Evolutionary conservation across 1,140 invertebrate genomes (phyloP).

Genomic region (Papilio aristodemus): DNA sequence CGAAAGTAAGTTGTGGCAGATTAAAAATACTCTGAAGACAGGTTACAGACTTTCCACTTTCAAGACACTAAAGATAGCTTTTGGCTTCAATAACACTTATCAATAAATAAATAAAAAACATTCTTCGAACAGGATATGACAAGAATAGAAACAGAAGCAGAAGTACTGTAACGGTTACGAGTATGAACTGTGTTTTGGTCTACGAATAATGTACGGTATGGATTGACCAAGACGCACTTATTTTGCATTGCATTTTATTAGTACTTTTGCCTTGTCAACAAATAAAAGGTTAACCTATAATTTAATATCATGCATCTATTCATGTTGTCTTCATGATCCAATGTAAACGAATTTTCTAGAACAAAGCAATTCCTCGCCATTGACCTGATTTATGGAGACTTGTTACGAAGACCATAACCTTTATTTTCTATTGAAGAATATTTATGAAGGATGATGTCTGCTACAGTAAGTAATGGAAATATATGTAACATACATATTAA

Average conservation of each 20-base stretch:
- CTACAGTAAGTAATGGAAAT: not conserved
- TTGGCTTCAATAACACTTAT: too few relatives aligned
- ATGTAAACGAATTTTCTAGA: constrained; percentile 18
- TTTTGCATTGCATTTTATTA: not conserved
- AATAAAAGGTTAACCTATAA: not conserved
- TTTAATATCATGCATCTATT: not conserved
- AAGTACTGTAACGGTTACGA: too few relatives aligned
- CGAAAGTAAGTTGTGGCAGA: too few relatives aligned
- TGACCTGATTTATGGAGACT: constrained; percentile 10
- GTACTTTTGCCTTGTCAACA: not conserved
- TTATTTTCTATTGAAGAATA: constrained; percentile 5
- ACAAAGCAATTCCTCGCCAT: not conserved
- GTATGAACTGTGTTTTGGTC: too few relatives aligned
- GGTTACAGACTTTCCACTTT: too few relatives aligned
- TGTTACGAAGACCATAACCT: constrained; percentile 18
- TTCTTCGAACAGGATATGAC: too few relatives aligned
- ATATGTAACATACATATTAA: not conserved
- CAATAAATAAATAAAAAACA: too few relatives aligned
- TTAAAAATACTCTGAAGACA: too few relatives aligned
- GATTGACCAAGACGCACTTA: too few relatives aligned
- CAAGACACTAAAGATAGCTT: too few relatives aligned
- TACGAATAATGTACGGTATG: too few relatives aligned
- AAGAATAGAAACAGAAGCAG: too few relatives aligned
- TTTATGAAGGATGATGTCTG: constrained; percentile 14
- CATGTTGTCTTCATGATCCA: not conserved